Base-by-base conservation (phyloP, 2,797 vertebrate genomes). In the Microctenopoma stevenorrisi region DNA sequence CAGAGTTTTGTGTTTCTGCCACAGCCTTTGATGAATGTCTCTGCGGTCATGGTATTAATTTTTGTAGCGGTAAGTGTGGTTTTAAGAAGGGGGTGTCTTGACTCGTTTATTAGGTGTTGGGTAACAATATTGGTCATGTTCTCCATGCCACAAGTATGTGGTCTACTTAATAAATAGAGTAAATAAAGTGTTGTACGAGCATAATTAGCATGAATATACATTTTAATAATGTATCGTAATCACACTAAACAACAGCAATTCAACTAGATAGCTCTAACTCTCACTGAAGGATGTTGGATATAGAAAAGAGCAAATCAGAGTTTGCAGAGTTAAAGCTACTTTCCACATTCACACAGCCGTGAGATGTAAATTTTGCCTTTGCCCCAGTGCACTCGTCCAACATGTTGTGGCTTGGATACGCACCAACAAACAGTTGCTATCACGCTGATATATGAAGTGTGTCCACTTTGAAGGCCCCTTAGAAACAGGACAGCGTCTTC, bases 1-100 rank as follows among this genome's bases (percentile, higher is more conserved):
- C 50, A 62, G 46, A 65, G 62, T 65, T 77, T 86, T 80, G 52
- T 9, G 26, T 48, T 61, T 79, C 67, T 47, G 64, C 8, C 8
- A 56, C 18, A 42, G 9, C 67, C 73, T 86, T 85, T 85, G 86
- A 89, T 74, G 51, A 82, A 82, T 67, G 69, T 59, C 48, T 78
- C 69, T 28, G 11, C 16, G 64, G 74, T 72, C 11, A 1, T 16
- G 68, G 62, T 57, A 82, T 80, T 74, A 44, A 43, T 72, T 86
- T 83, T 64, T 28, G 13, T 22, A 66, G 60, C 59, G 55, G 14
- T 63, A 9, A 68, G 65, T 77, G 70, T 50, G 78, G 64, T 66
- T 86, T 82, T 75, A 40, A 50, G 40, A 10, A 9, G 28, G 8
- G 42, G 26, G 14, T 26, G 50, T 73, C 30, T 46, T 66, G 26